These are phyloP conservation scores for Dendrolimus kikuchii DNA, from an alignment of 1,140 invertebrate species.

Conservation along the genomic window DNA sequence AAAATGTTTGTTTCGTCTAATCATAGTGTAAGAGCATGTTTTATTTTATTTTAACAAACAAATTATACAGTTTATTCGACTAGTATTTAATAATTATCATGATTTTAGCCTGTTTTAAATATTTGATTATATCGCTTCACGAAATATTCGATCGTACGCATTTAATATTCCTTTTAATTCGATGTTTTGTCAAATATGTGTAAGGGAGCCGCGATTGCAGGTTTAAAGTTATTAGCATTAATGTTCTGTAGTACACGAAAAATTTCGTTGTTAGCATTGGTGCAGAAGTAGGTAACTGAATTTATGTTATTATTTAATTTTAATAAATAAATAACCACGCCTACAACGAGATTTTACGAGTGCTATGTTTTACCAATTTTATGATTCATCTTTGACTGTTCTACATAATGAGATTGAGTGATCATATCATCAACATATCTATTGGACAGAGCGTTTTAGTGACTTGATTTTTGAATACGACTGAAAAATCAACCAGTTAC, in stretches of 20 bases:
- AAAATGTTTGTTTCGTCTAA: slow-evolving; percentile 31
- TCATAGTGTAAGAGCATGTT: slow-evolving; percentile 46
- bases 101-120: slow-evolving; percentile 39
- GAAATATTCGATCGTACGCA: slow-evolving; percentile 11
- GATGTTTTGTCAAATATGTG: slow-evolving; percentile 62
- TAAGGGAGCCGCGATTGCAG: slow-evolving; percentile 21
- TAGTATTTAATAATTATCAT: slow-evolving; percentile 20
- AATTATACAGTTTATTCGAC: slow-evolving; percentile 15
- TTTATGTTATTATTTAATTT: too few species aligned
- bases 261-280: too few species aligned
- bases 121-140: slow-evolving; percentile 41
- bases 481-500: slow-evolving; percentile 7
- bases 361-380: too few species aligned
- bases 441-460: slow-evolving; percentile 5
- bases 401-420: too few species aligned
- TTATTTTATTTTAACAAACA: slow-evolving; percentile 42
- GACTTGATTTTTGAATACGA: slow-evolving; percentile 17
- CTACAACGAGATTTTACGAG: too few species aligned
- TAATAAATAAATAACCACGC: too few species aligned
- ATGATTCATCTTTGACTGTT: too few species aligned
- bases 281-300: too few species aligned
- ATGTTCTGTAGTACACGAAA: too few species aligned
- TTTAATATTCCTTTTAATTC: slow-evolving; percentile 40
- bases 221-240: too few species aligned
- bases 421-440: too few species aligned